A percentile compares a stretch with the other conserved stretches of the same genome.
These are phyloP conservation scores for Cotesia glomerata DNA, from an alignment of 1,140 invertebrate species.

Conservation along the genomic window DNA sequence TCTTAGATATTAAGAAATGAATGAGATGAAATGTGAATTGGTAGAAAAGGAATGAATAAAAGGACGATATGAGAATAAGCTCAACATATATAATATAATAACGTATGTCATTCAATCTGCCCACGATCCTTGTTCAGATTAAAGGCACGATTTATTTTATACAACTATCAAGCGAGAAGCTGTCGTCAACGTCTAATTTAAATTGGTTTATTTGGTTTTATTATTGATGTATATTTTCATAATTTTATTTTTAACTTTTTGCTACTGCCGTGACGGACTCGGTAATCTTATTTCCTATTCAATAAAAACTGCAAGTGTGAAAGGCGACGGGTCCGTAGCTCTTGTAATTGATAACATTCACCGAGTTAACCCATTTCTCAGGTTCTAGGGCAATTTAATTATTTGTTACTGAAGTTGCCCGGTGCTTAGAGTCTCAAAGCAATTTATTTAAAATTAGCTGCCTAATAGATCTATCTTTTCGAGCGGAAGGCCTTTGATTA, in stretches of 20 bases:
- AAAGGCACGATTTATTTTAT: slow-evolving; percentile 6
- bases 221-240: background rate
- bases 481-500: background rate
- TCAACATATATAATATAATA: background rate
- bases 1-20: background rate
- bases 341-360: background rate
- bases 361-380: slow-evolving; percentile 1
- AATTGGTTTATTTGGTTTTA: background rate
- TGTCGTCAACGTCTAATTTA: slow-evolving; percentile 22
- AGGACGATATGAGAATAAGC: background rate
- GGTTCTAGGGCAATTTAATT: background rate
- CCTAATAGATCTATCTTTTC: no score
- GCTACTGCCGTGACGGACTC: background rate
- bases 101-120: slow-evolving; percentile 12
- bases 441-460: background rate
- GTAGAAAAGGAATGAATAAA: background rate
- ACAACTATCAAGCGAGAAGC: background rate
- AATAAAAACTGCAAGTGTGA: background rate
- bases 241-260: background rate
- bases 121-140: slow-evolving; percentile 6
- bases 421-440: background rate
- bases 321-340: background rate
- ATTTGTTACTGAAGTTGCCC: background rate
- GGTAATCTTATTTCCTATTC: background rate
- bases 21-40: background rate